Conservation (phyloP, 1,140 invertebrate species). For the Heliothis virescens region DNA sequence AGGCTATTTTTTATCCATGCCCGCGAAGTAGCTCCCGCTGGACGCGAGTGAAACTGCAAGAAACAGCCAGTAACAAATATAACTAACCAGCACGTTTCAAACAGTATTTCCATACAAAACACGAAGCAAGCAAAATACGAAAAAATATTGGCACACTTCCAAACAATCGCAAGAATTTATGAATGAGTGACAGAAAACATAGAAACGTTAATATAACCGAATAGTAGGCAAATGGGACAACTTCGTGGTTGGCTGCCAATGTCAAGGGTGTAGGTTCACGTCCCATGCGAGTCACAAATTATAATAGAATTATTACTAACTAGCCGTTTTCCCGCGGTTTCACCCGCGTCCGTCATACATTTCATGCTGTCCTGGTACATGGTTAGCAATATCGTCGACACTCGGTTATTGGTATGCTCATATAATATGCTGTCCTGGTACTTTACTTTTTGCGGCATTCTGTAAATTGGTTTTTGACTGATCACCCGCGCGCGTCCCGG, state of each 20-base stretch:
- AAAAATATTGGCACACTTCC: constrained; percentile 49
- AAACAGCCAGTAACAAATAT: neutral
- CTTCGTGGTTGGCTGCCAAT: constrained; percentile 18
- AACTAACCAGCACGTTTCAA: neutral
- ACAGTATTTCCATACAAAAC: neutral
- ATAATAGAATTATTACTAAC: neutral
- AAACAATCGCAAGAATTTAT: constrained; percentile 49
- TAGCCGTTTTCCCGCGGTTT: too few relatives aligned
- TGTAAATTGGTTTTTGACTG: too few relatives aligned
- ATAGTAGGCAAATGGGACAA: neutral
- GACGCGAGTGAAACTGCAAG: too few relatives aligned
- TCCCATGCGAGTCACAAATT: neutral
- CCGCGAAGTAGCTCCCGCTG: too few relatives aligned
- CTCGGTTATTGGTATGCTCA: too few relatives aligned
- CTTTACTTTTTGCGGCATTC: too few relatives aligned
- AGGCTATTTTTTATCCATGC: too few relatives aligned
- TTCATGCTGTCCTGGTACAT: too few relatives aligned
- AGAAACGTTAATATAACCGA: constrained; percentile 9
- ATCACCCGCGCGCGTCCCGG: too few relatives aligned
- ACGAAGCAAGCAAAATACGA: constrained; percentile 35
- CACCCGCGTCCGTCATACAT: too few relatives aligned
- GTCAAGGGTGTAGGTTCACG: constrained; percentile 35
- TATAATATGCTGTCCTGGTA: neutral
- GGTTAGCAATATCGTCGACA: neutral
- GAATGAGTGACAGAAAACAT: constrained; percentile 58